A percentile compares a stretch with the other conserved stretches of the same genome.
Conservation (phyloP, 1,140 invertebrate genomes). For the Notospermus geniculatus region DNA sequence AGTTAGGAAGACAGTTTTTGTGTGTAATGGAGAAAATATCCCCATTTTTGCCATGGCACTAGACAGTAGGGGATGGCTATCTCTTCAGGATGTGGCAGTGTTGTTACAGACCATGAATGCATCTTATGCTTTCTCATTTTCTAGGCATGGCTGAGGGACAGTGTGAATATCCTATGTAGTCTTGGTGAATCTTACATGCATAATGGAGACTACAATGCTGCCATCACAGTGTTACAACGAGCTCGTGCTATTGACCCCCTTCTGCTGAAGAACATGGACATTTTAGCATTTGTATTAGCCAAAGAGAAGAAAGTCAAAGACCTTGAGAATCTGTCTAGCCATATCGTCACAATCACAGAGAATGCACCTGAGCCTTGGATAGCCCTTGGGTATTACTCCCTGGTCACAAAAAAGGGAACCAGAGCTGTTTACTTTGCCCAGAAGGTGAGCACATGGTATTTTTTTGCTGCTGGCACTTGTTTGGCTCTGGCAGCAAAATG, state of each 20-base stretch:
- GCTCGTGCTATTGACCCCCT: slow-evolving; percentile 64
- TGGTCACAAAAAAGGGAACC: slow-evolving; percentile 58
- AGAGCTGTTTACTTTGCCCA: slow-evolving; percentile 65
- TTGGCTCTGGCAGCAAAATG: no score
- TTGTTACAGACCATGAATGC: no score
- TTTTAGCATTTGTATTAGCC: slow-evolving; percentile 57
- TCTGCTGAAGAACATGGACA: slow-evolving; percentile 60
- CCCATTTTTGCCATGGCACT: no score
- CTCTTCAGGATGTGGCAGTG: no score
- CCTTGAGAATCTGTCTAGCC: slow-evolving; percentile 56
- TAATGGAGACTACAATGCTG: slow-evolving; percentile 58
- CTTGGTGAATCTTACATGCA: slow-evolving; percentile 70
- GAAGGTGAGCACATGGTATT: slow-evolving; percentile 57
- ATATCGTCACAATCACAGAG: slow-evolving; percentile 54
- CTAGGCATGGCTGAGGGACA: slow-evolving; percentile 63
- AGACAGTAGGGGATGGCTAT: no score
- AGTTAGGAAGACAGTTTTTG: no score
- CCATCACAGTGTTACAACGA: slow-evolving; percentile 45
- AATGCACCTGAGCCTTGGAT: slow-evolving; percentile 63
- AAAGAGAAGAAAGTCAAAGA: slow-evolving; percentile 57
- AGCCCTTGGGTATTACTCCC: slow-evolving; percentile 65
- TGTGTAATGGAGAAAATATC: no score
- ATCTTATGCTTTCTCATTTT: slow-evolving; percentile 30
- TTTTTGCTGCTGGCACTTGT: no score
- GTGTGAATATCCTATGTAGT: slow-evolving; percentile 64